These are phyloP conservation scores for Bombus breviceps DNA, from an alignment of 1,140 invertebrate species.

Conservation along the genomic window DNA sequence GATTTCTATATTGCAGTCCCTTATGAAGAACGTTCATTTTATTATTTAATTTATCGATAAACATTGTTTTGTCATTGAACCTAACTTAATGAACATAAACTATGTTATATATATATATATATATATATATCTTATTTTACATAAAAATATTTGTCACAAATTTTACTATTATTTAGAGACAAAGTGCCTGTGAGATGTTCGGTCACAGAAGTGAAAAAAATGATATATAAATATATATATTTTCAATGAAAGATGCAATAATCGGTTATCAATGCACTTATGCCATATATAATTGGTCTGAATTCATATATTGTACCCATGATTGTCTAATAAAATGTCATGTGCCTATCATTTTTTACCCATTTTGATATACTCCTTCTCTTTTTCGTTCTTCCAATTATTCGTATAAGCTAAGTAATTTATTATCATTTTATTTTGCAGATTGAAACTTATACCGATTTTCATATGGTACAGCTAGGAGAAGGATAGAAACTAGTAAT, in stretches of 20 bases:
- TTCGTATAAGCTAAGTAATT: constrained; percentile 7
- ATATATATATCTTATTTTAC: constrained; percentile 46
- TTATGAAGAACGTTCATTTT: constrained; percentile 17
- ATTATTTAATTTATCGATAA: constrained; percentile 24
- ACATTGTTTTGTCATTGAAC: constrained; percentile 23
- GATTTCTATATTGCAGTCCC: neutral
- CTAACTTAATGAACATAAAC: constrained; percentile 47
- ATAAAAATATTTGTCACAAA: constrained; percentile 63
- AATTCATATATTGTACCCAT: constrained; percentile 72
- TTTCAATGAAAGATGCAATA: constrained; percentile 75
- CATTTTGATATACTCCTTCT: neutral
- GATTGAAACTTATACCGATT: constrained; percentile 25
- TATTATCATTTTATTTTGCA: constrained; percentile 16
- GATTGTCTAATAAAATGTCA: constrained; percentile 74
- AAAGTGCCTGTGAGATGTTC: constrained; percentile 77
- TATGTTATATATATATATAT: constrained; percentile 47
- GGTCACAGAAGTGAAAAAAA: constrained; percentile 62
- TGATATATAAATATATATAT: constrained; percentile 69
- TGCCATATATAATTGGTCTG: constrained; percentile 63
- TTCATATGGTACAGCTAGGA: constrained; percentile 23
- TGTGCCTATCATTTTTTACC: constrained; percentile 64
- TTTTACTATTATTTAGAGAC: constrained; percentile 70
- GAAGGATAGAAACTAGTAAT: constrained; percentile 6
- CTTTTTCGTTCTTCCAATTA: neutral
- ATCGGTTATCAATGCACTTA: constrained; percentile 69